Evolutionary conservation across 2,797 vertebrate genomes (phyloP), one percentile per base, ranked within the genome.

Genomic region (Siniperca scherzeri): DNA sequence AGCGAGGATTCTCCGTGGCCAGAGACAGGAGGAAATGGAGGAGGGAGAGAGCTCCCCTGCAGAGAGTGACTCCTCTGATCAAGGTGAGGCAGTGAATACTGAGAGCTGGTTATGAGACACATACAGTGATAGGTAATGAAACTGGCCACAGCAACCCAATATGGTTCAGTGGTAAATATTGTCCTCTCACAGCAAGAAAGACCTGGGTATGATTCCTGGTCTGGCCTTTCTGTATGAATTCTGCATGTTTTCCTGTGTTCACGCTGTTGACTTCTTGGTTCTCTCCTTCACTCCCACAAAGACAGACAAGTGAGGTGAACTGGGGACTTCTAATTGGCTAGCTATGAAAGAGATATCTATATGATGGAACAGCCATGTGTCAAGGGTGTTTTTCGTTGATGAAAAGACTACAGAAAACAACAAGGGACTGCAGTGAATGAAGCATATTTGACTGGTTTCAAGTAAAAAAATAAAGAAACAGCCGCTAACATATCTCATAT

Each of bases 51-150:
- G 93, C 59, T 95, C 95, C 0, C 93, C 93, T 7, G 88, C 87
- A 38, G 96, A 95, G 66, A 96, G 92, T 7, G 94, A 94, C 86
- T 95, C 94, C 22, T 96, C 95, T 19, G 94, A 95, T 72, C 94
- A 94, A 91, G 95, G 96, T 94, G 85, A 92, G 89, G 17, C 22
- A 7, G 52, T 21, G 22, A 71, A 55, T 21, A 57, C 38, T 42
- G 25, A 83, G 1, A 56, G 46, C 25, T 38, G 21, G 17, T 38
- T 46, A 22, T 55, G 17, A 61, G 48, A 48, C 27, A 19, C 6
- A 5, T 11, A 48, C 11, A 12, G 33, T 53, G 10, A 55, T 17
- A 27, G 61, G 6, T 52, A 44, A 77, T 66, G 8, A 61, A 74
- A 59, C 21, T 57, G 3, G 50, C 30, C 53, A 56, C 16, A 67